Evolutionary conservation across 2,797 vertebrate genomes (phyloP).

Genomic region (Hylomyscus alleni): DNA sequence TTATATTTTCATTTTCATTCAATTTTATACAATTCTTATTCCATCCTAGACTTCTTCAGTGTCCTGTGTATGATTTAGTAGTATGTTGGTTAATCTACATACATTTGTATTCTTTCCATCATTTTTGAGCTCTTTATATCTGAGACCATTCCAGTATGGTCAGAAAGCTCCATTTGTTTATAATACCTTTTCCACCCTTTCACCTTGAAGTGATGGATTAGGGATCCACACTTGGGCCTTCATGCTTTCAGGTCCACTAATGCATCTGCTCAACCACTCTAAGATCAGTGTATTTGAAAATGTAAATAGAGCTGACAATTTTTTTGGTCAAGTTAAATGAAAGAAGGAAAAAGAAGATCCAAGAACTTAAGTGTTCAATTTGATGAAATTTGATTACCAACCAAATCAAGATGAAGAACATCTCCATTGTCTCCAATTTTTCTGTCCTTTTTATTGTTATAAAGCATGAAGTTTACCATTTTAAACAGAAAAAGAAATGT

Average conservation of each 20-base stretch:
- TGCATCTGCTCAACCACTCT: background rate
- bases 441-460: background rate
- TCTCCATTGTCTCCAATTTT: background rate
- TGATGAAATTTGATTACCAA: background rate
- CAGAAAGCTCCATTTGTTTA: background rate
- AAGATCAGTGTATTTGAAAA: too few species aligned
- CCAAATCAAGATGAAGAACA: background rate
- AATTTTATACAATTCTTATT: too few species aligned
- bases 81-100: background rate
- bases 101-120: background rate
- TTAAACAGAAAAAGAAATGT: background rate
- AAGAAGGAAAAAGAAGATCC: too few species aligned
- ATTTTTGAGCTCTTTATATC: background rate
- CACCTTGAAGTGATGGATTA: background rate
- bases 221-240: background rate
- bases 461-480: background rate
- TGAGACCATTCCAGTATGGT: background rate
- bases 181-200: background rate
- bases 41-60: background rate
- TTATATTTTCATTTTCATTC: background rate
- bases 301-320: too few species aligned
- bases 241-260: background rate
- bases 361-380: background rate
- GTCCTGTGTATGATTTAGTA: background rate
- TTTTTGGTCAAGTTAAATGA: too few species aligned